Conservation (phyloP, 2,888 invertebrate species). For the Dione vanillae region DNA sequence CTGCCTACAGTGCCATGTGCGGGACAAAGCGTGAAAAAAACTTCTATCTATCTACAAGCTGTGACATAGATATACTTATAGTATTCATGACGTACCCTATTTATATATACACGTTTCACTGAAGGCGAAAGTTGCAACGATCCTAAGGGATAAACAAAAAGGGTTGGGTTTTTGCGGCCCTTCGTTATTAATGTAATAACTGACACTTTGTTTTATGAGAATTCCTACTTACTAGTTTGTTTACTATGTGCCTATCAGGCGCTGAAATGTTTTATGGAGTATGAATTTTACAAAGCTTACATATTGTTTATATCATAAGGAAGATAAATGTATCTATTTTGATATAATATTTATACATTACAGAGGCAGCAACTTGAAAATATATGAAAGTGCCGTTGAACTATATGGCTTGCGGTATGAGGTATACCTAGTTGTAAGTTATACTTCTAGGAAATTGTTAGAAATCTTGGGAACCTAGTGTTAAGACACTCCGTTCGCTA, state of each 20-base stretch:
- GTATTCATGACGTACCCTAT: constrained; percentile 20
- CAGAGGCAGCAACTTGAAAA: too few species aligned
- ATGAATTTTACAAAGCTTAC: constrained; percentile 25
- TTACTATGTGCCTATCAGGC: constrained; percentile 33
- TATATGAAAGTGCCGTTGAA: not conserved
- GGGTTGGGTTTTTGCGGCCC: constrained; percentile 70
- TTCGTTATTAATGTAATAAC: constrained; percentile 82
- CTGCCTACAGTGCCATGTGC: too few species aligned
- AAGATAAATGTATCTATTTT: constrained; percentile 1
- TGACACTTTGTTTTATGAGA: constrained; percentile 82
- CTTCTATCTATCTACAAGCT: too few species aligned
- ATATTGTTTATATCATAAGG: constrained; percentile 17
- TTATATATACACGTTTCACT: constrained; percentile 44
- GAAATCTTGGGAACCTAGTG: too few species aligned
- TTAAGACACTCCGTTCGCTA: too few species aligned
- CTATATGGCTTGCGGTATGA: not conserved
- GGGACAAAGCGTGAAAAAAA: too few species aligned
- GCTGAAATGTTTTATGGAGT: constrained; percentile 31
- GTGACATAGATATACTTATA: not conserved
- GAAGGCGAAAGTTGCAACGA: constrained; percentile 51
- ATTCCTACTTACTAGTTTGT: constrained; percentile 70
- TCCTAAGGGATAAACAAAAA: constrained; percentile 75
- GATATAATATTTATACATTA: not conserved
- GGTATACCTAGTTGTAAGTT: not conserved
- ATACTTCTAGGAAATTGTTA: not conserved